Conservation (phyloP, 2,797 vertebrate genomes). For the Poeciliopsis presidionis region DNA sequence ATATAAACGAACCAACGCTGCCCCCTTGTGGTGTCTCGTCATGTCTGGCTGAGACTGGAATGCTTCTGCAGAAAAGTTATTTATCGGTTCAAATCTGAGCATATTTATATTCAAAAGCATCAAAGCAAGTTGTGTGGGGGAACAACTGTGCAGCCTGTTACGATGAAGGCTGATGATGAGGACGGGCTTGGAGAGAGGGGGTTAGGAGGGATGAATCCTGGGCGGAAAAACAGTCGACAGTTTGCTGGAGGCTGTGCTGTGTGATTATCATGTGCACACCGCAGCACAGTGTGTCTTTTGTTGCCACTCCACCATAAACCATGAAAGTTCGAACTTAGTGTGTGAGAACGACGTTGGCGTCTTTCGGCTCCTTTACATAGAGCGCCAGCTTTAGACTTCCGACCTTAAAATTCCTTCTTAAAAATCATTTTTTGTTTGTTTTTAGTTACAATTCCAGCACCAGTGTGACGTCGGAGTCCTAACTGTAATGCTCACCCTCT, state of each 20-base stretch:
- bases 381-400: not conserved
- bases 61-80: not conserved
- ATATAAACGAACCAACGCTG: conserved; percentile 16
- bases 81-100: not conserved
- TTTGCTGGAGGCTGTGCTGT: conserved; percentile 54
- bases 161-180: not conserved
- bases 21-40: conserved; percentile 52
- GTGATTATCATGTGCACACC: conserved; percentile 72
- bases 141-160: not conserved
- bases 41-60: not conserved
- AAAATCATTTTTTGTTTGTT: not conserved
- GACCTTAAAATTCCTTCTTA: not conserved
- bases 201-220: conserved; percentile 6
- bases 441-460: not conserved
- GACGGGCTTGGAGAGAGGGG: not conserved
- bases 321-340: conserved; percentile 11
- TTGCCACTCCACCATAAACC: conserved; percentile 47
- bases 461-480: conserved; percentile 17
- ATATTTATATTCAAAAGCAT: not conserved
- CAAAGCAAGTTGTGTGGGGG: not conserved
- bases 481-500: conserved; percentile 30
- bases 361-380: not conserved
- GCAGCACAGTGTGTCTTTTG: conserved; percentile 70
- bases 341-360: conserved; percentile 7
- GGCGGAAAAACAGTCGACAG: not conserved